Evolutionary conservation across 2,113 vertebrate genomes (phyloP), one percentile per base, ranked within the genome.

Genomic region (Labeo catla): DNA sequence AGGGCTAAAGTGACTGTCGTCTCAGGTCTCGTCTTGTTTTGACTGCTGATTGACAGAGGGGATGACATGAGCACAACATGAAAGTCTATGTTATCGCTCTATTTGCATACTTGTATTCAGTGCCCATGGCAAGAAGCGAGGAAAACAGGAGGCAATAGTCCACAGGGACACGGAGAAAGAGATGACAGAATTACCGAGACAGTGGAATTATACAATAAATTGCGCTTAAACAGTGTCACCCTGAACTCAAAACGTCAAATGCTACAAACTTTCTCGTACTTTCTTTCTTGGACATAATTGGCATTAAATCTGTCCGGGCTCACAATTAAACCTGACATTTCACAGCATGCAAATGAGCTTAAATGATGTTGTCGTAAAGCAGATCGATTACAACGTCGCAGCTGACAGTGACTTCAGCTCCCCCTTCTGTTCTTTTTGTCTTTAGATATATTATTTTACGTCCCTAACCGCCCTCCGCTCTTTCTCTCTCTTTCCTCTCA

Each of bases 261-360:
- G 19, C 49, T 76, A 65, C 63, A 65, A 65, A 65, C 78, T 88
- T 88, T 87, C 90, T 90, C 13, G 2, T 57, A 16, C 57, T 39
- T 84, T 85, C 84, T 49, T 4, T 1, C 70, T 39, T 83, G 52
- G 2, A 57, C 45, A 86, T 93, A 92, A 91, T 85, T 92, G 91
- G 91, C 91, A 86, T 90, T 92, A 94, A 91, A 94, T 91, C 91
- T 83, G 78, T 89, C 89, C 85, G 86, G 66, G 74, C 85, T 89
- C 90, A 89, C 93, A 92, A 95, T 94, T 92, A 93, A 94, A 93
- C 91, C 91, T 90, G 92, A 93, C 92, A 92, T 89, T 87, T 84
- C 90, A 87, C 93, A 93, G 93, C 91, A 90, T 93, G 91, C 90
- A 84, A 87, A 91, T 61, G 86, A 91, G 92, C 93, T 93, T 92